Conservation (phyloP, 2,797 vertebrate species). For the Poecilia wingei region DNA sequence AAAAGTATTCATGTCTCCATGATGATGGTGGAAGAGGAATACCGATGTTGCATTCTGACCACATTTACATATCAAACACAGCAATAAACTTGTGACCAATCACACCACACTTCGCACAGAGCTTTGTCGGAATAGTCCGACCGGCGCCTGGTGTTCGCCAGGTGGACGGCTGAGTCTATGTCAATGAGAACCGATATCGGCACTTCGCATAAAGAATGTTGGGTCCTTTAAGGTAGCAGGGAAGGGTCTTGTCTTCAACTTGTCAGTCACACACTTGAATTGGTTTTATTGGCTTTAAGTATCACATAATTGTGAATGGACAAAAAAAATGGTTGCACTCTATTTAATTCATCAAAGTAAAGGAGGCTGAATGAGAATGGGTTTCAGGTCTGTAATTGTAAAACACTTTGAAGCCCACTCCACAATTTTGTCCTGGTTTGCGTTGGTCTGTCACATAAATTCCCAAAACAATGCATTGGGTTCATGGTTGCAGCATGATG, state of each 20-base stretch:
- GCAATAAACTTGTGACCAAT: too few species aligned
- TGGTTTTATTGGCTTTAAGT: not conserved
- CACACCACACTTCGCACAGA: too few species aligned
- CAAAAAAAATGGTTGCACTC: not conserved
- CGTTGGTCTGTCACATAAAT: not conserved
- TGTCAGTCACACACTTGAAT: not conserved
- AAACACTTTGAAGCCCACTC: not conserved
- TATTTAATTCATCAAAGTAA: not conserved
- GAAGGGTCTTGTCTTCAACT: not conserved
- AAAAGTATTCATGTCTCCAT: too few species aligned
- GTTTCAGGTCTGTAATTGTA: not conserved
- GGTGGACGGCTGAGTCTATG: too few species aligned
- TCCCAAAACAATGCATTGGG: not conserved
- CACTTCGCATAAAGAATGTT: too few species aligned
- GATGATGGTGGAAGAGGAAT: too few species aligned
- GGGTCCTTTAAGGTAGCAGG: constrained; percentile 35
- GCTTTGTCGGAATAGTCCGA: too few species aligned
- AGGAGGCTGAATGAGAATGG: not conserved
- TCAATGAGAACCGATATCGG: too few species aligned
- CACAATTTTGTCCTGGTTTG: not conserved
- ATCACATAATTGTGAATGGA: not conserved
- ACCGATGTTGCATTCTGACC: too few species aligned
- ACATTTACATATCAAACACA: too few species aligned
- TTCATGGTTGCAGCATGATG: not conserved
- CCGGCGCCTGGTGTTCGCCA: too few species aligned